Evolutionary conservation across 2,797 vertebrate genomes (phyloP), one percentile per base, ranked within the genome.

Genomic region (Lateolabrax maculatus): DNA sequence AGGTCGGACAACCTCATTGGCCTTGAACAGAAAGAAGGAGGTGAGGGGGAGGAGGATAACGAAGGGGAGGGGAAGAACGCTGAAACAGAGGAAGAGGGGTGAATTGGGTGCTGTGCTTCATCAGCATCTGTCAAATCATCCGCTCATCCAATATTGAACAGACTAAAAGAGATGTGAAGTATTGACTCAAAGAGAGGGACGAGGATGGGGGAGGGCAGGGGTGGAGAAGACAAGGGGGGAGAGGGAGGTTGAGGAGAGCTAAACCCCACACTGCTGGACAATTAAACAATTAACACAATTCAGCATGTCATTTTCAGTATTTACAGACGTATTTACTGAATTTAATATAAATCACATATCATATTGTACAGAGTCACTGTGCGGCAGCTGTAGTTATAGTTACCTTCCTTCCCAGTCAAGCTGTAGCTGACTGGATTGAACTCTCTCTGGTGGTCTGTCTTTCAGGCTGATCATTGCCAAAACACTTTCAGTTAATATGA

Each of bases 81-180:
- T 6, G 5, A 64, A 71, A 25, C 36, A 31, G 21, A 15, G 15
- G 56, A 36, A 34, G 9, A 6, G 4, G 43, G 9, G 55, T 16
- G 21, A 58, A 56, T 56, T 9, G 2, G 27, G 34, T 15, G 39
- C 16, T 62, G 36, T 58, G 73, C 70, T 77, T 77, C 65, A 77
- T 83, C 74, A 83, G 77, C 73, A 76, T 65, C 69, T 56, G 55
- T 84, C 82, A 87, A 83, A 82, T 80, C 74, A 83, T 71, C 52
- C 0, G 3, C 77, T 87, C 85, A 83, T 84, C 73, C 84, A 82
- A 82, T 87, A 84, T 79, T 82, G 57, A 87, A 60, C 65, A 77
- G 64, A 37, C 46, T 48, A 16, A 82, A 73, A 77, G 19, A 68
- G 49, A 79, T 72, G 71, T 71, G 56, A 71, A 56, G 63, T 49